phyloP scores from a whole-genome alignment of 2,888 invertebrate species.

The Orthosia incerta region DNA sequence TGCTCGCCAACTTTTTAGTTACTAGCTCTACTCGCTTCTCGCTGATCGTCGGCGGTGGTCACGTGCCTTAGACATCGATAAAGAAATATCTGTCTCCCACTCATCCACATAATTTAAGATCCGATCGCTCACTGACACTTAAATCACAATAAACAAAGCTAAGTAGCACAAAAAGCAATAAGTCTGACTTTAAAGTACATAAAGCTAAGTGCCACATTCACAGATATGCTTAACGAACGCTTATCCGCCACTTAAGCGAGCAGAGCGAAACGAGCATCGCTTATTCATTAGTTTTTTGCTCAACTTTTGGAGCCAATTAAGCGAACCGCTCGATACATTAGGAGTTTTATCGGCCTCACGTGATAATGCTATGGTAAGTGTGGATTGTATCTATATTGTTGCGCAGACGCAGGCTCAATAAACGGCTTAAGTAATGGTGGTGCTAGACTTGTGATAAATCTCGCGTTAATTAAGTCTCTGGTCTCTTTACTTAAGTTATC shows the following conservation, averaged over 20 bases:
- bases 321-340: conserved; percentile 55
- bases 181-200: background rate
- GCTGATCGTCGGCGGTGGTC: no score
- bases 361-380: conserved; percentile 57
- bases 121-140: conserved; percentile 7
- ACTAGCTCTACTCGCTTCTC: no score
- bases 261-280: conserved; percentile 49
- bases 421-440: conserved; percentile 39
- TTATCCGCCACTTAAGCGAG: conserved; percentile 47
- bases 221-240: conserved; percentile 57
- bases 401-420: conserved; percentile 32
- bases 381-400: conserved; percentile 50
- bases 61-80: background rate
- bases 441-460: conserved; percentile 43
- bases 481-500: conserved; percentile 46
- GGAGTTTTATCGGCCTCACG: conserved; percentile 55
- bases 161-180: conserved; percentile 10
- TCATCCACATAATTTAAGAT: conserved; percentile 13
- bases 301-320: conserved; percentile 63
- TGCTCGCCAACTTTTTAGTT: no score
- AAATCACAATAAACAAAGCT: conserved; percentile 39
- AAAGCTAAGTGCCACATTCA: conserved; percentile 45
- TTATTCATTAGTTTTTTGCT: conserved; percentile 62
- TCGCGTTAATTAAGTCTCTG: conserved; percentile 46
- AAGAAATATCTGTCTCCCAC: conserved; percentile 3